Evolutionary conservation across 2,797 vertebrate species (phyloP), one percentile per base, ranked within the genome.

Genomic region (Melanotaenia pygmaea): DNA sequence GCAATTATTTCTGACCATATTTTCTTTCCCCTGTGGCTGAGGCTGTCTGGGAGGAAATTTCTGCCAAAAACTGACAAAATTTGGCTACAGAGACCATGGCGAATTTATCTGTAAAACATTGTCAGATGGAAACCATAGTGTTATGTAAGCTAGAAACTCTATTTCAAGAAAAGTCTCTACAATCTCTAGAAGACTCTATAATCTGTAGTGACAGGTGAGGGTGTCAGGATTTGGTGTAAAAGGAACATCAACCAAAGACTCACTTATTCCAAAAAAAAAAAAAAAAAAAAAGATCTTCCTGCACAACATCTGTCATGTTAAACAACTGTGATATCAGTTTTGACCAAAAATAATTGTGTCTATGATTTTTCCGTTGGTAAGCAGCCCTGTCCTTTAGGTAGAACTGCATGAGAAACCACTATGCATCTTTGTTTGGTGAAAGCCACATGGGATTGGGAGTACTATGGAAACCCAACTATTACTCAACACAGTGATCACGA

Each of bases 1-100:
- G 68, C 67, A 57, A 80, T 77, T 1, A 57, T 68, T 56, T 57
- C 24, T 54, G 11, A 16, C n/a, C 10, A 38, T 67, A 20, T 57
- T 57, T 57, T 57, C 45, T 60, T 68, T 69, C 22, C 11, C 24
- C 45, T 59, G 32, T 64, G 30, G 63, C 47, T 13, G 12, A 8
- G 20, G 30, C 54, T 57, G 14, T 32, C 54, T 34, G 57, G n/a
- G 56, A 51, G 5, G 28, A 60, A 5, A 26, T n/a, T 54, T 67
- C 38, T 45, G 35, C 35, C 40, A 50, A 58, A 14, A 40, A 34
- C 35, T 74, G 63, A 60, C 45, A 67, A 35, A 51, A 3, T 51
- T 65, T 51, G 54, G 62, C 63, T 37, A 16, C 45, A 1, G 16
- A 30, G 8, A 32, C 30, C 45, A 51, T 0, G 32, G 18, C 30